phyloP scores from a whole-genome alignment of 2,888 invertebrate species.

The Diarsia mendica region DNA sequence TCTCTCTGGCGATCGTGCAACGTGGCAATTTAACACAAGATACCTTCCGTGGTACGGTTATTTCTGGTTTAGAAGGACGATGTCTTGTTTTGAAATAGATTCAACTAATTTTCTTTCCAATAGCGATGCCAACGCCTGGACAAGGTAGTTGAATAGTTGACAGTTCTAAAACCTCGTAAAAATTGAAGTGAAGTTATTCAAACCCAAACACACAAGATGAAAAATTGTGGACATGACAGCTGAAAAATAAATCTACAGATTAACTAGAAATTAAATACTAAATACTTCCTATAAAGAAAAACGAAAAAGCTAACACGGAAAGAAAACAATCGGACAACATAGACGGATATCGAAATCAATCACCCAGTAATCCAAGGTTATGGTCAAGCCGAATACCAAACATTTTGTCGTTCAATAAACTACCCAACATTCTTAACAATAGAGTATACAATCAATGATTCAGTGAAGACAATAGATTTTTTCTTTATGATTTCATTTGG shows the following conservation, averaged over 20 bases:
- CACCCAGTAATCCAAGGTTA: conserved; percentile 62
- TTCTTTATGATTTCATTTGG: conserved; percentile 43
- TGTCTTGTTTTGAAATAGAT: not conserved
- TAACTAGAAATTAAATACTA: not conserved
- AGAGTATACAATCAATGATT: conserved; percentile 26
- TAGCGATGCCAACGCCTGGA: no score
- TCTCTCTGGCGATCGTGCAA: not conserved
- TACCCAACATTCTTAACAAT: not conserved
- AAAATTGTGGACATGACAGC: not conserved
- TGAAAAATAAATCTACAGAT: not conserved
- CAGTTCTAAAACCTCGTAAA: not conserved
- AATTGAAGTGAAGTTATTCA: not conserved
- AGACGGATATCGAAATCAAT: conserved; percentile 54
- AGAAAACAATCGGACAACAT: conserved; percentile 18
- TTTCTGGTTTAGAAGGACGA: not conserved
- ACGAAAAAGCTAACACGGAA: conserved; percentile 26
- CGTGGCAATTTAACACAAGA: not conserved
- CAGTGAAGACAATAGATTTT: conserved; percentile 33
- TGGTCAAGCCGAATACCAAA: conserved; percentile 54
- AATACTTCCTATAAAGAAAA: conserved; percentile 20
- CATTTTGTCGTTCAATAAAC: conserved; percentile 9
- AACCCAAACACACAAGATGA: not conserved
- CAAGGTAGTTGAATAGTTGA: not conserved
- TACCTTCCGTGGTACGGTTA: not conserved
- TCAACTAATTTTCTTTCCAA: not conserved